Conservation (phyloP, 2,113 vertebrate species). For the Speoplatyrhinus poulsoni region DNA sequence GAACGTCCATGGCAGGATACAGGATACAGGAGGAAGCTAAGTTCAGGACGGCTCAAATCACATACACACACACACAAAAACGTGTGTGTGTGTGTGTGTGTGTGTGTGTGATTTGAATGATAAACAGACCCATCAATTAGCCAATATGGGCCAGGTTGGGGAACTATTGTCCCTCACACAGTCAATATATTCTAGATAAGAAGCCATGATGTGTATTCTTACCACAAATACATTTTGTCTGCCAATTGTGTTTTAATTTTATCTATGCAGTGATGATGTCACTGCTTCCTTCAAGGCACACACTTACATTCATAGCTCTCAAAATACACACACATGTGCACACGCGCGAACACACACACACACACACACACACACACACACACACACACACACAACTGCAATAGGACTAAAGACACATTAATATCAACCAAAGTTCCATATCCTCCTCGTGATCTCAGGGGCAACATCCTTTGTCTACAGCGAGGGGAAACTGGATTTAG, state of each 20-base stretch:
- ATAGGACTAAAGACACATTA: neutral
- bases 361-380: conserved; percentile 1
- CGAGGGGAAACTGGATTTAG: conserved; percentile 56
- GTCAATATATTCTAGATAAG: conserved; percentile 5
- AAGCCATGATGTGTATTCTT: neutral
- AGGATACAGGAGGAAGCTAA: conserved; percentile 60
- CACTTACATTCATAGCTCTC: conserved; percentile 2
- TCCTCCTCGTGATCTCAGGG: conserved; percentile 55
- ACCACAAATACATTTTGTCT: neutral
- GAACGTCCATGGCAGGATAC: conserved; percentile 74
- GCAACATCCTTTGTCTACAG: conserved; percentile 56
- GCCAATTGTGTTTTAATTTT: too few species aligned
- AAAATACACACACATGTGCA: neutral
- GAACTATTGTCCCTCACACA: conserved; percentile 39
- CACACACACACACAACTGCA: neutral
- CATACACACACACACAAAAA: too few species aligned
- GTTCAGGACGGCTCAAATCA: conserved; percentile 30
- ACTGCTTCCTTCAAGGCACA: conserved; percentile 8
- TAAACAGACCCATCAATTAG: conserved; percentile 51
- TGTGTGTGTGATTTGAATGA: conserved; percentile 6
- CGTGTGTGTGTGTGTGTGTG: conserved; percentile 20
- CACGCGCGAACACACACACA: neutral
- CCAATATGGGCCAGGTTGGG: conserved; percentile 21
- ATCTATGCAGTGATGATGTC: neutral
- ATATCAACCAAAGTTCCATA: conserved; percentile 32